Conservation (phyloP, 2,113 vertebrate species). For the Thamnaconus septentrionalis region DNA sequence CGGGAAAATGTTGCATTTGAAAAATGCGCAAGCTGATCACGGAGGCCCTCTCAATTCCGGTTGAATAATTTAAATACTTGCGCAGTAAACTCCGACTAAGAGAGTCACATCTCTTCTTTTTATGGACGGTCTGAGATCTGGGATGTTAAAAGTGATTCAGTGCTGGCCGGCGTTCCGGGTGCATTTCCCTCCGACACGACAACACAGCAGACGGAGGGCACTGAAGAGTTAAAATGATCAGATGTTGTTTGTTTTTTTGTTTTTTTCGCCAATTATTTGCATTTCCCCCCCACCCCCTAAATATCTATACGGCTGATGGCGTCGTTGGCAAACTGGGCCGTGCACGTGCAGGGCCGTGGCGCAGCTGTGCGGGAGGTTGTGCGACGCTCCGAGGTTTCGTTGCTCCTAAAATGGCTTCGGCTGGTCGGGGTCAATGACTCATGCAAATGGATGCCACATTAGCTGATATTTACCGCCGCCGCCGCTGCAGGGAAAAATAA, state of each 20-base stretch:
- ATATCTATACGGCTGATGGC: neutral
- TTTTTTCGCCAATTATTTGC: too few species aligned
- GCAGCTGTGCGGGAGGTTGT: constrained; percentile 31
- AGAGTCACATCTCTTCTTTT: constrained; percentile 1
- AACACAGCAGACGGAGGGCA: neutral
- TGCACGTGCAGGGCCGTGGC: constrained; percentile 19
- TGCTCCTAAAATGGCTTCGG: constrained; percentile 68
- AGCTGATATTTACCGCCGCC: constrained; percentile 53
- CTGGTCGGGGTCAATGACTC: constrained; percentile 47
- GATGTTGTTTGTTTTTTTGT: neutral
- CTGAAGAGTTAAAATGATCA: neutral
- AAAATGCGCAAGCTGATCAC: too few species aligned
- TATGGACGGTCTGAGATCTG: constrained; percentile 20
- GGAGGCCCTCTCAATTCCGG: constrained; percentile 2
- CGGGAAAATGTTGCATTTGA: too few species aligned
- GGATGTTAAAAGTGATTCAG: neutral
- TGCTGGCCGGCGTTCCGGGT: neutral
- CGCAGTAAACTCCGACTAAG: constrained; percentile 19
- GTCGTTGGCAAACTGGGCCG: constrained; percentile 11
- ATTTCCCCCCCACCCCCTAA: neutral
- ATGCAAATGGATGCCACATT: constrained; percentile 68
- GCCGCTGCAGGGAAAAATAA: too few species aligned
- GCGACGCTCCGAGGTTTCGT: neutral
- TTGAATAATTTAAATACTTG: neutral
- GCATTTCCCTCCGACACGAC: neutral